phyloP scores from a whole-genome alignment of 2,113 vertebrate genomes.

The Proterorhinus semilunaris region DNA sequence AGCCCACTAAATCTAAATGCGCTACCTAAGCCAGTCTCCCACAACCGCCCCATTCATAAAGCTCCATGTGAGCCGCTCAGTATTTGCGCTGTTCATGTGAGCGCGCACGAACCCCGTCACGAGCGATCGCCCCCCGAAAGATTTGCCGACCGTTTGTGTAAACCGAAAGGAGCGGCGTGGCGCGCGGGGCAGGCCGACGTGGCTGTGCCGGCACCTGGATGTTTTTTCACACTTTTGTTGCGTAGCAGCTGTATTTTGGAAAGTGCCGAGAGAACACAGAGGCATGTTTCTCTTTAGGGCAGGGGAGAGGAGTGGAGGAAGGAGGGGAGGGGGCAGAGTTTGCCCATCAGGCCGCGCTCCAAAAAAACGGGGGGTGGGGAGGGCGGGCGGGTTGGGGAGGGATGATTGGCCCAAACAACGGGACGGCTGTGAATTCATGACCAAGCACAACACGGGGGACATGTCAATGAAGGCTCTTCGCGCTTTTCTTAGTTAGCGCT shows the following conservation, averaged over 20 bases:
- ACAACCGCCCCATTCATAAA: slow-evolving; percentile 84
- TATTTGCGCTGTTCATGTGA: slow-evolving; percentile 20
- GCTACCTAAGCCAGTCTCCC: slow-evolving; percentile 78
- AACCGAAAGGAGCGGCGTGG: not conserved
- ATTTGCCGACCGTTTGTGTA: slow-evolving; percentile 39
- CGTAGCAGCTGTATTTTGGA: slow-evolving; percentile 82
- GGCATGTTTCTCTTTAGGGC: slow-evolving; percentile 65
- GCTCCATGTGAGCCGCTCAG: slow-evolving; percentile 39
- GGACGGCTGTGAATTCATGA: slow-evolving; percentile 61
- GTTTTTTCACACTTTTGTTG: slow-evolving; percentile 76
- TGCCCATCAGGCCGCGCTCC: slow-evolving; percentile 32
- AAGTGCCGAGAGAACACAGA: slow-evolving; percentile 62
- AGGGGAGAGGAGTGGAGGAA: slow-evolving; percentile 1
- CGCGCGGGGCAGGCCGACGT: slow-evolving; percentile 12
- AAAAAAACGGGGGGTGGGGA: slow-evolving; percentile 8
- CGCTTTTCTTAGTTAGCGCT: slow-evolving; percentile 10
- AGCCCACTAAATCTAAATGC: slow-evolving; percentile 69
- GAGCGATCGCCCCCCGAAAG: slow-evolving; percentile 39
- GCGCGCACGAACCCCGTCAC: slow-evolving; percentile 43
- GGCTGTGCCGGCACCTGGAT: slow-evolving; percentile 70
- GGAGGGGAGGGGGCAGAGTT: slow-evolving; percentile 15
- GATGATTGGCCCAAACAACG: slow-evolving; percentile 58
- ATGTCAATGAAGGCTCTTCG: slow-evolving; percentile 29
- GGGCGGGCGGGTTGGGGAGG: no score
- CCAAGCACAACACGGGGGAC: slow-evolving; percentile 53